phyloP scores from a whole-genome alignment of 2,113 vertebrate genomes.

The Canis aureus region DNA sequence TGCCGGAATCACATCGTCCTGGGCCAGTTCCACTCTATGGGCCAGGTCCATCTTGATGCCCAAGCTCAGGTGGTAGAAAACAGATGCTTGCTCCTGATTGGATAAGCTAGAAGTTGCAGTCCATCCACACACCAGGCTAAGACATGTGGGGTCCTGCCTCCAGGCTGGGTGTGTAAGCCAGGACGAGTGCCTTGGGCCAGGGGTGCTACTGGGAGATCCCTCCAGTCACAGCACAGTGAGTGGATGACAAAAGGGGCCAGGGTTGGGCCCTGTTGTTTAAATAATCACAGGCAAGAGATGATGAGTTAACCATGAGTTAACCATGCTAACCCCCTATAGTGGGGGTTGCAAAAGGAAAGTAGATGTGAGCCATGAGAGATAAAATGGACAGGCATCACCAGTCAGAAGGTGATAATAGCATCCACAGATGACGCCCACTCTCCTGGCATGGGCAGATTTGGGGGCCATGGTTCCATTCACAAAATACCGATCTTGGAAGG shows the following conservation, averaged over 20 bases:
- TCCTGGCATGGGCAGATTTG: accelerated
- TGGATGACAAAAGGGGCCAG: background rate
- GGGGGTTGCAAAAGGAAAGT: background rate
- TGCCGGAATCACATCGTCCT: no score
- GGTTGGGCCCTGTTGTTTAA: background rate
- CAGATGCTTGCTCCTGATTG: background rate
- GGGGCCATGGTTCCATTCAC: background rate
- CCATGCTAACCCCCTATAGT: no score
- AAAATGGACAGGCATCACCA: accelerated
- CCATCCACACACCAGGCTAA: background rate
- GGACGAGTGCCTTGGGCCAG: accelerated
- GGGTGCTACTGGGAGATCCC: no score
- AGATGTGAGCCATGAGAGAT: accelerated
- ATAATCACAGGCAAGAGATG: background rate
- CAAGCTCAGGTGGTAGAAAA: background rate
- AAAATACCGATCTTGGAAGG: background rate
- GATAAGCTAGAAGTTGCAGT: background rate
- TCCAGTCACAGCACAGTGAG: background rate
- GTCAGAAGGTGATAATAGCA: background rate
- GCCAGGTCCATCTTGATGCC: background rate
- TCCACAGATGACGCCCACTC: accelerated
- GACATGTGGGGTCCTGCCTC: background rate
- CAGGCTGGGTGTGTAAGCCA: no score
- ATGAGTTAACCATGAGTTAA: no score
- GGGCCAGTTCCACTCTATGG: no score